Percentiles rank a stretch among this genome's conserved stretches.
These are phyloP conservation scores for Metaphire vulgaris DNA, from an alignment of 1,140 invertebrate genomes.

Conservation along the genomic window DNA sequence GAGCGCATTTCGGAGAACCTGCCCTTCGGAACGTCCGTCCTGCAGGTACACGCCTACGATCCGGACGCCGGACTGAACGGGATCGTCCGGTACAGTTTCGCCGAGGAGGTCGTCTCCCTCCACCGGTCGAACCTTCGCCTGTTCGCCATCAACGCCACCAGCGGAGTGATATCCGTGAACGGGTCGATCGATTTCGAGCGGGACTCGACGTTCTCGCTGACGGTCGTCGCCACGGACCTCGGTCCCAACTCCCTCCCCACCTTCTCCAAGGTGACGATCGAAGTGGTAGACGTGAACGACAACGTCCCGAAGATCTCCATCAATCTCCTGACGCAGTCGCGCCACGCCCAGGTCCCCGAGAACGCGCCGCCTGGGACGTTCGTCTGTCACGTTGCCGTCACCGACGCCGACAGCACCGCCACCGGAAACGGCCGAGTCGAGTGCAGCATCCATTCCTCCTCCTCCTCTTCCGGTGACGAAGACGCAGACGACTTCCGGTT, in stretches of 20 bases:
- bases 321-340: slow-evolving; percentile 30
- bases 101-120: not conserved
- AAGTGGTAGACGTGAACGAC: slow-evolving; percentile 29
- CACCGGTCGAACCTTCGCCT: slow-evolving; percentile 5
- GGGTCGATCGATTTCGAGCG: slow-evolving; percentile 69
- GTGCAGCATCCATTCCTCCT: slow-evolving; percentile 36
- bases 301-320: slow-evolving; percentile 23
- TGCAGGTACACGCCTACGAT: slow-evolving; percentile 23
- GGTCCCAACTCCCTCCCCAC: slow-evolving; percentile 63
- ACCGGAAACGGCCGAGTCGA: slow-evolving; percentile 36
- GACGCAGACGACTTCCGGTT: slow-evolving; percentile 31
- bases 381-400: slow-evolving; percentile 41
- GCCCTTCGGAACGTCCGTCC: not conserved
- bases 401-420: slow-evolving; percentile 42
- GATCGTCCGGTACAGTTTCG: slow-evolving; percentile 19
- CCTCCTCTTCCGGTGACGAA: slow-evolving; percentile 14
- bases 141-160: slow-evolving; percentile 26
- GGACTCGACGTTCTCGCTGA: slow-evolving; percentile 42
- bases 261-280: slow-evolving; percentile 56
- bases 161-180: slow-evolving; percentile 38
- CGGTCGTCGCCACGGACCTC: slow-evolving; percentile 24
- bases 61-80: slow-evolving; percentile 20
- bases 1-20: slow-evolving; percentile 20
- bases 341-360: slow-evolving; percentile 33
- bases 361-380: slow-evolving; percentile 31